phyloP scores from a whole-genome alignment of 2,888 invertebrate species.

The Eueremaeus valkanovi region DNA sequence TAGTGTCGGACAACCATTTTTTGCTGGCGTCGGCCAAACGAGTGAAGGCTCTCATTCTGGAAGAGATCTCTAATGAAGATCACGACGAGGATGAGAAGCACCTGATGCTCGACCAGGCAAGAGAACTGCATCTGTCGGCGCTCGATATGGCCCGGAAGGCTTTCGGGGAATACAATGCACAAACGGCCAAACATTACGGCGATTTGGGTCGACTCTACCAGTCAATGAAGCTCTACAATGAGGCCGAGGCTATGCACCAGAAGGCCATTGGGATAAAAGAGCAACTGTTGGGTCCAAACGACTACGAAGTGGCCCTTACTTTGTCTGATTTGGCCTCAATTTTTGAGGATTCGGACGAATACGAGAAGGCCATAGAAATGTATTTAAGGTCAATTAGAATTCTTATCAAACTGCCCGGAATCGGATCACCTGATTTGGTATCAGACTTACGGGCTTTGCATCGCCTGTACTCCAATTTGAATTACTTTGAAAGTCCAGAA shows the following conservation, averaged over 20 bases:
- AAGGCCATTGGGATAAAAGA: constrained; percentile 90
- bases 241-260: constrained; percentile 85
- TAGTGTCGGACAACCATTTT: constrained; percentile 76
- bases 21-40: constrained; percentile 82
- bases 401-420: constrained; percentile 78
- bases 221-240: constrained; percentile 80
- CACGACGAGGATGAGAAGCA: constrained; percentile 55
- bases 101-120: constrained; percentile 69
- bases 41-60: constrained; percentile 84
- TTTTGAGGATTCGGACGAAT: constrained; percentile 88
- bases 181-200: constrained; percentile 93
- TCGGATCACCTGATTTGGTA: constrained; percentile 84
- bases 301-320: constrained; percentile 86
- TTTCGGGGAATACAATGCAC: constrained; percentile 88
- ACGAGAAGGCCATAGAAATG: constrained; percentile 75
- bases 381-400: constrained; percentile 83
- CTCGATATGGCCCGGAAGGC: constrained; percentile 71
- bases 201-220: constrained; percentile 90
- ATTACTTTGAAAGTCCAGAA: constrained; percentile 61
- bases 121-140: constrained; percentile 76
- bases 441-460: constrained; percentile 90
- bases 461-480: constrained; percentile 72
- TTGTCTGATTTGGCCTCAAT: constrained; percentile 89
- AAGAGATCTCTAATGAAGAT: constrained; percentile 86
- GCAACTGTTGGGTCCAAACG: constrained; percentile 72